Evolutionary conservation across 2,888 invertebrate genomes (phyloP).

Genomic region (Caenorhabditis zanzibari): DNA sequence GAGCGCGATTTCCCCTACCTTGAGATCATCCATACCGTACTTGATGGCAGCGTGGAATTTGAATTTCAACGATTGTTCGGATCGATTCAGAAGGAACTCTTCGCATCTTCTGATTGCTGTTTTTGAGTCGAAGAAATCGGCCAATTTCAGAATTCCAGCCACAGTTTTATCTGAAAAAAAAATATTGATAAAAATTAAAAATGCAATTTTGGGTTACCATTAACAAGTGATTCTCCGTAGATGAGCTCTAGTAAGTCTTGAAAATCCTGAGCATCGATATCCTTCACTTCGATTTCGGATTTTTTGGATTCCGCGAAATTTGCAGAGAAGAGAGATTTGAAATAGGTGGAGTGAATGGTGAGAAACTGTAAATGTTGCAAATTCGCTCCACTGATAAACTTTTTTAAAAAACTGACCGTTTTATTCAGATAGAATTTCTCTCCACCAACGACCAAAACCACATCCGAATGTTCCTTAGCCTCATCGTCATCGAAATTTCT

Average conservation of each 20-base stretch:
- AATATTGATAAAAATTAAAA: too few relatives aligned
- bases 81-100: neutral
- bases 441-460: neutral
- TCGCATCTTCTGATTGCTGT: neutral
- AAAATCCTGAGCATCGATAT: neutral
- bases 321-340: neutral
- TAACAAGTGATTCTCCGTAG: neutral
- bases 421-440: neutral
- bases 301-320: neutral
- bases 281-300: neutral
- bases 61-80: too few relatives aligned
- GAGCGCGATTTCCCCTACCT: neutral
- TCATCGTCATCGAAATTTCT: constrained; percentile 2
- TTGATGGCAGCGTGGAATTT: neutral
- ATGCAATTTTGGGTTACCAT: neutral
- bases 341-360: neutral
- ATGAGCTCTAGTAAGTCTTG: constrained; percentile 5
- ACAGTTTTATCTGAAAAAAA: neutral
- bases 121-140: neutral
- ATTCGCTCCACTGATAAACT: too few relatives aligned
- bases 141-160: neutral
- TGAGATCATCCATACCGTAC: neutral
- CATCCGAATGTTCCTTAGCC: neutral
- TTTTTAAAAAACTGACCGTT: neutral
- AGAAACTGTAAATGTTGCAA: neutral